phyloP scores from a whole-genome alignment of 2,113 vertebrate genomes.

The Psettodes erumei region DNA sequence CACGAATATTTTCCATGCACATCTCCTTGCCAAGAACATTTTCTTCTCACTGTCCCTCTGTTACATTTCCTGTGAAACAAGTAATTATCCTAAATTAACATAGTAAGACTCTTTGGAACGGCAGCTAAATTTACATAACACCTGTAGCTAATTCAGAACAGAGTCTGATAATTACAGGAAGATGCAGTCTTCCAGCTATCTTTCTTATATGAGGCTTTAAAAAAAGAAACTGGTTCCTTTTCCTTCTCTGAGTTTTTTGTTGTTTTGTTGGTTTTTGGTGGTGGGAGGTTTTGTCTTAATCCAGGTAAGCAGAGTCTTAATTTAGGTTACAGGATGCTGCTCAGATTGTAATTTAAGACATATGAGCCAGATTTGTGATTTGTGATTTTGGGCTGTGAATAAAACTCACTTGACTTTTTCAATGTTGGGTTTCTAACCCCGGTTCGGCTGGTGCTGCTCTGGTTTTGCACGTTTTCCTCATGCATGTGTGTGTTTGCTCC shows the following conservation, averaged over 20 bases:
- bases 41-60: slow-evolving; percentile 15
- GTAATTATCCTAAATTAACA: slow-evolving; percentile 49
- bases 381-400: neutral
- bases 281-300: neutral
- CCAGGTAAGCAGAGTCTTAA: too few relatives aligned
- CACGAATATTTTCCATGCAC: neutral
- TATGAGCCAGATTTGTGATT: neutral
- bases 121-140: slow-evolving; percentile 45
- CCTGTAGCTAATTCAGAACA: slow-evolving; percentile 44
- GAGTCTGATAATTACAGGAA: slow-evolving; percentile 31
- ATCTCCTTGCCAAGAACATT: slow-evolving; percentile 22
- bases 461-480: too few relatives aligned
- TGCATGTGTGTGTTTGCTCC: too few relatives aligned
- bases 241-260: neutral
- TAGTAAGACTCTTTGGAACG: neutral
- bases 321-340: neutral
- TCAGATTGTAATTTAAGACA: too few relatives aligned
- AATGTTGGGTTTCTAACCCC: too few relatives aligned
- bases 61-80: slow-evolving; percentile 20
- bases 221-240: neutral
- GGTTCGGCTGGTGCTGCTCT: too few relatives aligned
- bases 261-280: neutral
- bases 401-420: neutral
- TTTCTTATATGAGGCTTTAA: neutral
- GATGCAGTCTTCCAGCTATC: neutral